Base-by-base conservation (phyloP, 2,797 vertebrate species). In the Nannoperca obscura region DNA sequence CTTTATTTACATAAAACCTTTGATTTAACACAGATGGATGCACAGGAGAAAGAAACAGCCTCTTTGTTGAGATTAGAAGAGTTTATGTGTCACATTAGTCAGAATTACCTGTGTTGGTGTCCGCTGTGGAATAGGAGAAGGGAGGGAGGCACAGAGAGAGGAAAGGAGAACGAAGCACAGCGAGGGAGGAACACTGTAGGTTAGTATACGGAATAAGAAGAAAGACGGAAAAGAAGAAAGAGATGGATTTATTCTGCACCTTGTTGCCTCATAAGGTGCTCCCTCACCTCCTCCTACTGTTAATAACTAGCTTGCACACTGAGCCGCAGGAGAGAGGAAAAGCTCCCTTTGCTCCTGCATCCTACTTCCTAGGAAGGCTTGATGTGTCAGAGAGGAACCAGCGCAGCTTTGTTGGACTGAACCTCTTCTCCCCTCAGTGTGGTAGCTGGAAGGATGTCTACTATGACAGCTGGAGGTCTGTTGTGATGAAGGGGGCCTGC, bases 61-160 rank as follows among this genome's bases (percentile, higher is more conserved):
- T 85, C 91, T 94, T 94, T 92, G 91, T 93, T 89, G 89, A 93
- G 94, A 95, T 96, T 96, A 95, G 89, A 94, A 91, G 87, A 94
- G 89, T 94, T 94, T 91, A 94, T 94, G 94, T 95, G 94, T 95
- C 95, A 95, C 90, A 94, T 95, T 95, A 96, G 90, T 93, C 91
- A 94, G 93, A 94, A 95, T 95, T 95, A 95, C 88, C 88, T 80
- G 79, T 93, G 92, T 94, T 90, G 88, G 87, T 94, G 94, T 93
- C 92, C 86, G 83, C 76, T 52, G 84, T 65, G 80, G 60, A 83
- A 55, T 9, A 34, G 73, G 34, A 76, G 61, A 57, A 19, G 60
- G 17, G 24, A 57, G 64, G 76, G 67, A 76, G 75, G 44, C 57
- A 55, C 11, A 47, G 52, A 30, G 32, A 78, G 74, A 71, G 72